Evolutionary conservation across 2,113 vertebrate species (phyloP).

Genomic region (Boulengeromyrus knoepffleri): DNA sequence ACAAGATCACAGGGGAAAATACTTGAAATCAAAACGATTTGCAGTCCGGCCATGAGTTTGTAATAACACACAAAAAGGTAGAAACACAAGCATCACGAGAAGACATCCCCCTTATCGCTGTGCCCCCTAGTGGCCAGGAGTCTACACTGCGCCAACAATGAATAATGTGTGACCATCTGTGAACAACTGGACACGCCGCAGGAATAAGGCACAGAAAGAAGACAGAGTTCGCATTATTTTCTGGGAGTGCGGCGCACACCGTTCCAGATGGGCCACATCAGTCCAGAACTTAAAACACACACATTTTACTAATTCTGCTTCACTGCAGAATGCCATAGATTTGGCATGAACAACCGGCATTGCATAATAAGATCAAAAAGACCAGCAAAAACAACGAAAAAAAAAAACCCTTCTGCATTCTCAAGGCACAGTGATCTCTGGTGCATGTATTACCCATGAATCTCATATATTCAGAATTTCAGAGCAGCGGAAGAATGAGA

Average conservation of each 20-base stretch:
- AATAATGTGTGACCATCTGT: slow-evolving; percentile 42
- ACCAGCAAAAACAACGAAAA: background rate
- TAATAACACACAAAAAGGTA: background rate
- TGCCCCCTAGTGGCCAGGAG: slow-evolving; percentile 46
- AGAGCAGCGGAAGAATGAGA: background rate
- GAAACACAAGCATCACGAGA: background rate
- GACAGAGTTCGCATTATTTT: background rate
- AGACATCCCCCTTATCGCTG: slow-evolving; percentile 15
- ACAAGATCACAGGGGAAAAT: background rate
- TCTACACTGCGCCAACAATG: slow-evolving; percentile 30
- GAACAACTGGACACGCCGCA: background rate
- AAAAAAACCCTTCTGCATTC: background rate
- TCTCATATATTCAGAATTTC: slow-evolving; percentile 3
- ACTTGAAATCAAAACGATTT: background rate
- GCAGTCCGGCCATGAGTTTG: background rate
- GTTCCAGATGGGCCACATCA: background rate
- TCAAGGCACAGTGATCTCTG: background rate
- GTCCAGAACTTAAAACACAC: background rate
- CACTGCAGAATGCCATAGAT: background rate
- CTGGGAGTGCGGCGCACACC: background rate
- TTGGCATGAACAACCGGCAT: background rate
- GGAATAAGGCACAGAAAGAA: slow-evolving; percentile 22
- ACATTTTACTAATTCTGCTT: background rate
- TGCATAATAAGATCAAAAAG: background rate
- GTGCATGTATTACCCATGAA: slow-evolving; percentile 6